Conservation (phyloP, 2,113 vertebrate genomes). For the Odobenus rosmarus region DNA sequence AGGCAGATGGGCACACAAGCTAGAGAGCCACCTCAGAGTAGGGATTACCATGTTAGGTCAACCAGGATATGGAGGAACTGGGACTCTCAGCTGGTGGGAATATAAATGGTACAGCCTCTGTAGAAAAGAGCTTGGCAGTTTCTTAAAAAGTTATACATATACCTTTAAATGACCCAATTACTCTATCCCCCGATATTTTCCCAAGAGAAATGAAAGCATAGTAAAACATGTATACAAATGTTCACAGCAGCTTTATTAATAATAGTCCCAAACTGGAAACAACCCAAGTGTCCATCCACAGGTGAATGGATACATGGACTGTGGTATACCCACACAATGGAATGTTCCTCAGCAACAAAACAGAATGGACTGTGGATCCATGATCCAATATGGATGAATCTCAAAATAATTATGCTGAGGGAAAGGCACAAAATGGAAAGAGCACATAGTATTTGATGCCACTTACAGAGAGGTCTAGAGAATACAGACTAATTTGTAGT, state of each 20-base stretch:
- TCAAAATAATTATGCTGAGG: background rate
- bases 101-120: background rate
- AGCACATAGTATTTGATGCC: background rate
- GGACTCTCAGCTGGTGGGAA: background rate
- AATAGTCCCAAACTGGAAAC: background rate
- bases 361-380: background rate
- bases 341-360: background rate
- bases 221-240: background rate
- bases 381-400: background rate
- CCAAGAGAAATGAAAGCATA: background rate
- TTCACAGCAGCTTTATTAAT: background rate
- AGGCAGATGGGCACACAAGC: background rate
- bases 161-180: background rate
- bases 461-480: slow-evolving; percentile 12
- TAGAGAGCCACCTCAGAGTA: background rate
- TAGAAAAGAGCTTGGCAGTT: background rate
- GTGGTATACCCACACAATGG: background rate
- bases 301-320: background rate
- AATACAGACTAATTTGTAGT: background rate
- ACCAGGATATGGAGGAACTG: background rate
- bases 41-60: background rate
- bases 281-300: background rate
- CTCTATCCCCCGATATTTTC: background rate
- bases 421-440: background rate
- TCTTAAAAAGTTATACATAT: background rate